A percentile compares a stretch with the other conserved stretches of the same genome.
phyloP scores from a whole-genome alignment of 2,113 vertebrate genomes.

The Puma concolor region DNA sequence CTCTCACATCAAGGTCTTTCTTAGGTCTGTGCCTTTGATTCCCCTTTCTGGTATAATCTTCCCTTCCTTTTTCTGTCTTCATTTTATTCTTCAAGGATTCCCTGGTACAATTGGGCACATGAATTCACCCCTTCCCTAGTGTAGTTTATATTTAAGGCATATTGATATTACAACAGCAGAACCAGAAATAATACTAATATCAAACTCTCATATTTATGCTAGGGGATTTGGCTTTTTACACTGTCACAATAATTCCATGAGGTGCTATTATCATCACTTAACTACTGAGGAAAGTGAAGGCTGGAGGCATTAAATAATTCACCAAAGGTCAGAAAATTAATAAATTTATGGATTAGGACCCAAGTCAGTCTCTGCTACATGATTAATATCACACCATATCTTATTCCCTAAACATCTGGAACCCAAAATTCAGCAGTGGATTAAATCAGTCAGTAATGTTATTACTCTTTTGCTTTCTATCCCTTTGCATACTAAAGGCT shows the following conservation, averaged over 20 bases:
- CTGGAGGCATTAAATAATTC: conserved; percentile 26
- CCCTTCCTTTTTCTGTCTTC: background rate
- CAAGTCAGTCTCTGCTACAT: background rate
- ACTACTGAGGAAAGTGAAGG: background rate
- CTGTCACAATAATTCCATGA: background rate
- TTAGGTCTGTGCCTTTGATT: background rate
- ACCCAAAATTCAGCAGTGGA: background rate
- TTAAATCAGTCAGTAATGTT: background rate
- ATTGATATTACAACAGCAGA: background rate
- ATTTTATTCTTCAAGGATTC: background rate
- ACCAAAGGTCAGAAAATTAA: conserved; percentile 6
- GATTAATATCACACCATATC: background rate
- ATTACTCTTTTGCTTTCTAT: background rate
- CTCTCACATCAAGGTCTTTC: background rate
- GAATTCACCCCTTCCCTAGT: background rate
- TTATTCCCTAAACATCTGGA: background rate
- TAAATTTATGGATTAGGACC: background rate
- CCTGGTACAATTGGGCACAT: background rate
- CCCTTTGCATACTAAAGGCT: background rate
- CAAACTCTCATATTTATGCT: background rate
- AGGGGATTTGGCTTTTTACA: background rate
- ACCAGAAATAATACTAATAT: background rate
- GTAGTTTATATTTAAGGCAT: background rate
- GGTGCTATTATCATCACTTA: background rate
- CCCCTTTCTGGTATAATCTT: background rate